Conservation (phyloP, 2,113 vertebrate genomes). For the Phyllostomus hastatus region DNA sequence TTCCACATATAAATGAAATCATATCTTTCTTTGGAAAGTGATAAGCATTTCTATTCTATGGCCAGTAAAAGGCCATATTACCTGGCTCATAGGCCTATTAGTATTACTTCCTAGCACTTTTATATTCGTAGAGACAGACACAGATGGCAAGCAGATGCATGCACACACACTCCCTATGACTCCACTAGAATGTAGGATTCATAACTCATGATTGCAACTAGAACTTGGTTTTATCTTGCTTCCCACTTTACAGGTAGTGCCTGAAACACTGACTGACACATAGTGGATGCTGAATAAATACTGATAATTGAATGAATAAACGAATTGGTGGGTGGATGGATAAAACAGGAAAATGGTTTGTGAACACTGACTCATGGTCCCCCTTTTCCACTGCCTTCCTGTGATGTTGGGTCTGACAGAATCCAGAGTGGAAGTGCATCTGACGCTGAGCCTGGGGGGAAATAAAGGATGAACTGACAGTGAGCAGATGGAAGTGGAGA, state of each 20-base stretch:
- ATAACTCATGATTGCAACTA: neutral
- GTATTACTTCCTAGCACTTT: neutral
- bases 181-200: neutral
- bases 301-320: neutral
- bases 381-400: neutral
- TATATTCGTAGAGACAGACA: neutral
- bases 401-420: neutral
- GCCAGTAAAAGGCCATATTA: neutral
- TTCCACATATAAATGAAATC: neutral
- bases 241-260: neutral
- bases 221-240: neutral
- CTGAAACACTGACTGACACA: neutral
- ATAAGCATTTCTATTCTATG: neutral
- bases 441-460: neutral
- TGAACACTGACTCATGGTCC: neutral
- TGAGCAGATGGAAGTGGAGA: too few species aligned
- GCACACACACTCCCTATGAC: too few species aligned
- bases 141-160: neutral
- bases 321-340: neutral
- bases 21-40: neutral
- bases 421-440: neutral
- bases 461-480: too few species aligned
- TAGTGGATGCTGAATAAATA: neutral
- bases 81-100: neutral
- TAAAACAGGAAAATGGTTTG: neutral